These are phyloP conservation scores for Tiliqua scincoides DNA, from an alignment of 2,113 vertebrate genomes.

Conservation along the genomic window DNA sequence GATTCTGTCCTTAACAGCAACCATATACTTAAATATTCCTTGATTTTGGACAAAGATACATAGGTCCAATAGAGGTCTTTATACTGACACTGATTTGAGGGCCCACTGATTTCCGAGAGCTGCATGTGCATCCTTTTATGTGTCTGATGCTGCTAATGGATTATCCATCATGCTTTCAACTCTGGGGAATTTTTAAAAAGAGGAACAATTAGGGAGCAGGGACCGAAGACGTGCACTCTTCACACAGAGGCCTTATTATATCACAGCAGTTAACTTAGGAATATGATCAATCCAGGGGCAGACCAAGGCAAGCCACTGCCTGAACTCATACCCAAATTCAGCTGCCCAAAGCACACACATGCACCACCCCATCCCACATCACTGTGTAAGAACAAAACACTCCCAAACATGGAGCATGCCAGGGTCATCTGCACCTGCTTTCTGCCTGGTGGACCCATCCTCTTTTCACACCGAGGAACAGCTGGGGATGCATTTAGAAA, in stretches of 20 bases:
- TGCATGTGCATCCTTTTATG: not conserved
- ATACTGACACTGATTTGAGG: not conserved
- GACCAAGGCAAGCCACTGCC: too few relatives aligned
- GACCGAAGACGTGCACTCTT: not conserved
- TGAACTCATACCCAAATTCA: too few relatives aligned
- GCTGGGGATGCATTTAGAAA: not conserved
- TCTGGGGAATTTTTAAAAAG: not conserved
- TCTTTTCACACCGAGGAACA: not conserved
- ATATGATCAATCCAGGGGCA: not conserved
- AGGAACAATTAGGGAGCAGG: not conserved
- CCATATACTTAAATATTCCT: not conserved
- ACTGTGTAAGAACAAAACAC: too few relatives aligned
- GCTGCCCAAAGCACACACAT: too few relatives aligned
- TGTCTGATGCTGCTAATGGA: not conserved
- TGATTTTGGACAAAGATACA: slow-evolving; percentile 3
- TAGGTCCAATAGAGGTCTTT: not conserved
- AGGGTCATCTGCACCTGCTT: too few relatives aligned
- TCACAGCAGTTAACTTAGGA: not conserved
- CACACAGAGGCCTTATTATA: not conserved
- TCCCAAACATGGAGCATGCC: too few relatives aligned
- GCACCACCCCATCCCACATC: too few relatives aligned
- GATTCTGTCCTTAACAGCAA: slow-evolving; percentile 23
- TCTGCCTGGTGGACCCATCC: too few relatives aligned
- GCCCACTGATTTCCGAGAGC: not conserved
- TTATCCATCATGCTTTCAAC: not conserved